Conservation (phyloP, 2,888 invertebrate species). For the Harpalus rufipes region DNA sequence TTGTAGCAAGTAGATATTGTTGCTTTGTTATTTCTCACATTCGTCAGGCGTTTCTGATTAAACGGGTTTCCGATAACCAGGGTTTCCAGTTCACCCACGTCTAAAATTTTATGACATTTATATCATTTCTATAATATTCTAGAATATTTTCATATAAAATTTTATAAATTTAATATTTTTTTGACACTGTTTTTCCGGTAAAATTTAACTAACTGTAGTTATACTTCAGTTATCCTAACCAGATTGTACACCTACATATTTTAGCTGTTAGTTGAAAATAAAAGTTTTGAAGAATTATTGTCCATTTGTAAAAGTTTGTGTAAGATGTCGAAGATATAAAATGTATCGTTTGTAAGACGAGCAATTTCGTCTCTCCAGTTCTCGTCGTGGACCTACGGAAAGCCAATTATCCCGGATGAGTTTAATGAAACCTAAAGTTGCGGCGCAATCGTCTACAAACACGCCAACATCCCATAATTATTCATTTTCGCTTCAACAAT, state of each 20-base stretch:
- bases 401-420: slow-evolving; percentile 33
- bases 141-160: too few relatives aligned
- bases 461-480: slow-evolving; percentile 49
- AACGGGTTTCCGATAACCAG: too few relatives aligned
- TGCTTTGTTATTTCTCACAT: too few relatives aligned
- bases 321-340: neutral
- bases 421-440: slow-evolving; percentile 51
- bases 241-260: neutral
- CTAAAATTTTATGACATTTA: too few relatives aligned
- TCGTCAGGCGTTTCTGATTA: too few relatives aligned
- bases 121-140: too few relatives aligned
- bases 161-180: too few relatives aligned
- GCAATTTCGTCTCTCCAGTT: neutral
- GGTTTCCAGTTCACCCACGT: too few relatives aligned
- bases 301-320: neutral
- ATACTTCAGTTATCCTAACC: neutral
- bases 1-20: too few relatives aligned
- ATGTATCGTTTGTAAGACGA: neutral
- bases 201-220: too few relatives aligned
- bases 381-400: slow-evolving; percentile 4
- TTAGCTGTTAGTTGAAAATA: neutral
- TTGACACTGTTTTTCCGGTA: too few relatives aligned
- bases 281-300: neutral
- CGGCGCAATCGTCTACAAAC: slow-evolving; percentile 46
- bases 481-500: slow-evolving; percentile 55